Evolutionary conservation across 2,797 vertebrate genomes (phyloP), one percentile per base, ranked within the genome.

Genomic region (Schizothorax lantsangensis): DNA sequence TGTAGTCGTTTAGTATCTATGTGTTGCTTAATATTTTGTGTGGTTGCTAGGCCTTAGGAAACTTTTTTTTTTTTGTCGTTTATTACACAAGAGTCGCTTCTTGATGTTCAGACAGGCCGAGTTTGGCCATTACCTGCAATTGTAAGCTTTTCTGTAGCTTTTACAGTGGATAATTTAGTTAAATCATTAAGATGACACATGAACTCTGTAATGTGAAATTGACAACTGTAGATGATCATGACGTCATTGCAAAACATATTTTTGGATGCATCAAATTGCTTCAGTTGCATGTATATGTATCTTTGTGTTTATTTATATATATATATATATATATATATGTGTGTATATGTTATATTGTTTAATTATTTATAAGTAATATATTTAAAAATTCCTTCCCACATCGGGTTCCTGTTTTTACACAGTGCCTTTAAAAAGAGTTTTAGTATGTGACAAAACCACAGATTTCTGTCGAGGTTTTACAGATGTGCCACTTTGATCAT

Each of bases 11-110:
- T 69, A 26, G 30, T 21, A 15, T 23, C n/a, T 47, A 45, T 54
- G 57, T 68, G 64, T 84, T 68, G 47, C 62, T 79, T 66, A 43
- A 79, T 57, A 9, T 49, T 68, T 26, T 57, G 43, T 66, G 47
- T 77, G 57, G 54, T 49, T 84, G 62, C 36, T 52, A 52, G 83
- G 73, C 74, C 74, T 40, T 38, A 15, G 11, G 12, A 79, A 71
- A 79, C 75, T 79, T 79, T 79, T 43, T 30, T 30, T 30, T 30
- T 77, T 71, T 69, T 49, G 74, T 79, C 62, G 47, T 79, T 79
- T 79, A 15, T 85, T 21, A 69, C 64, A 23, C 62, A 52, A 40
- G 8, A 68, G 21, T 43, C 2, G 2, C n/a, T 79, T 69, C 33
- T 43, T 73, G 17, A n/a, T n/a, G 10, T 45, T 79, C 49, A 69